Percentiles rank a stretch among this genome's conserved stretches.
Conservation (phyloP, 2,888 invertebrate genomes). For the Spodoptera picta region DNA sequence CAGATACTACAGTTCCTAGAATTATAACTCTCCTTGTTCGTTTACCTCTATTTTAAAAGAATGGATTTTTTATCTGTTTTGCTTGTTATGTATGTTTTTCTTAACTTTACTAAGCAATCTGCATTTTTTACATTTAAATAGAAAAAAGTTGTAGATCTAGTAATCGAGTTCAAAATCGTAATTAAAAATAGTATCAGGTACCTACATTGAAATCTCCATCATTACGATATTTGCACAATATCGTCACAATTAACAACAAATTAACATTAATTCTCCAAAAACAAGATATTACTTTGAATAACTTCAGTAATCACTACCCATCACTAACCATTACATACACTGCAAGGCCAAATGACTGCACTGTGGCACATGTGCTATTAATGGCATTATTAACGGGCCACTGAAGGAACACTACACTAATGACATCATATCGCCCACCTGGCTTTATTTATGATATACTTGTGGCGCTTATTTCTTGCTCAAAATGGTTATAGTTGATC, state of each 20-base stretch:
- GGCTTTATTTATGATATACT: conserved; percentile 28
- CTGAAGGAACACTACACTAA: conserved; percentile 43
- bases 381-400: conserved; percentile 42
- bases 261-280: conserved; percentile 1
- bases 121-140: no score
- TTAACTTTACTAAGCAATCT: no score
- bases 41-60: no score
- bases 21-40: no score
- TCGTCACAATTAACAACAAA: not conserved
- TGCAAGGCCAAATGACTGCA: conserved; percentile 40
- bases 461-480: conserved; percentile 22
- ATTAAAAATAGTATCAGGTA: not conserved
- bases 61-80: no score
- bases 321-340: conserved; percentile 16
- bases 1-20: no score
- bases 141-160: no score
- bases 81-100: no score
- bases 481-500: not conserved
- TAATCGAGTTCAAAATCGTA: no score
- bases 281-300: not conserved
- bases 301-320: conserved; percentile 1
- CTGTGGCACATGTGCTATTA: conserved; percentile 32
- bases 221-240: not conserved
- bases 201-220: no score
- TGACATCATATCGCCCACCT: conserved; percentile 49